Percentiles rank a stretch among this genome's conserved stretches.
These are phyloP conservation scores for Hetaerina titia DNA, from an alignment of 2,888 invertebrate genomes.

Conservation along the genomic window DNA sequence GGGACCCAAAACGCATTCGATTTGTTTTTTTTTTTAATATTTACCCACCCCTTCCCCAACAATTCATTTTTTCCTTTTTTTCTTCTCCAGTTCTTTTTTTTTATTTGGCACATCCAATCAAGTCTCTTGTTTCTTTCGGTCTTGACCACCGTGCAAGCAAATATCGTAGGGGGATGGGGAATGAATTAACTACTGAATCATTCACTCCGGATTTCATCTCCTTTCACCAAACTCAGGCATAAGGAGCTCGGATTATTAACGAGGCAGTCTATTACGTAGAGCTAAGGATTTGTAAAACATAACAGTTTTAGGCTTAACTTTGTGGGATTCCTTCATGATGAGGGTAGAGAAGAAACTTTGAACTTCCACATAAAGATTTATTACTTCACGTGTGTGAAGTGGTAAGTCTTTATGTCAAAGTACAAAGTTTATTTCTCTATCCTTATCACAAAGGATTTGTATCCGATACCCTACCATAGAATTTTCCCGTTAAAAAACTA, in stretches of 20 bases:
- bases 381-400: no score
- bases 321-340: no score
- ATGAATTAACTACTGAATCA: slow-evolving; percentile 22
- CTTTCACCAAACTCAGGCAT: neutral
- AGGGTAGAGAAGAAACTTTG: no score
- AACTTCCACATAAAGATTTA: no score
- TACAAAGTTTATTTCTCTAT: no score
- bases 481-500: no score
- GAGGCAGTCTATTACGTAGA: neutral
- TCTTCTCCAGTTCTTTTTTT: neutral
- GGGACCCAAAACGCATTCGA: neutral
- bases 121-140: neutral
- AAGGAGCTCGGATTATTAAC: neutral
- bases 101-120: neutral
- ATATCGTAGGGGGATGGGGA: neutral
- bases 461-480: no score
- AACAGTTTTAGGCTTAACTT: no score
- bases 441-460: no score
- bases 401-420: no score
- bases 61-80: neutral
- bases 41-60: neutral
- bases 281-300: no score
- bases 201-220: neutral
- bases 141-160: neutral
- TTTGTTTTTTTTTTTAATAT: neutral